These are phyloP conservation scores for Equus quagga DNA, from an alignment of 2,113 vertebrate genomes.

Conservation along the genomic window DNA sequence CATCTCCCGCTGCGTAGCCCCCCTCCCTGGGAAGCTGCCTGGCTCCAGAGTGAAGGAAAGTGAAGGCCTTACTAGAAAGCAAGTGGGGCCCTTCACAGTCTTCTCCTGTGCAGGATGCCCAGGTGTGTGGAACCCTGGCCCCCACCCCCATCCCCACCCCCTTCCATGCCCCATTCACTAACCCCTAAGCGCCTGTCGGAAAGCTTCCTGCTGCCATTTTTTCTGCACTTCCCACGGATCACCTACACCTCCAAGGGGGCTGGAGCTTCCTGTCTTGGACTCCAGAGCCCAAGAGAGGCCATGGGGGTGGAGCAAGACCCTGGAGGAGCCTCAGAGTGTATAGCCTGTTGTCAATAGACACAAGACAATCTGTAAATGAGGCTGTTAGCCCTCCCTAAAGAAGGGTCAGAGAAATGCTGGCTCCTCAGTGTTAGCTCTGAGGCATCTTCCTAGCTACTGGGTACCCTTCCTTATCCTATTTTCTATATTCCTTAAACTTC, in stretches of 20 bases:
- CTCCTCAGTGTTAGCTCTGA: neutral
- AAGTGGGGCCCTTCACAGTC: neutral
- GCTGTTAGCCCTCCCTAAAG: neutral
- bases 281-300: neutral
- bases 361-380: neutral
- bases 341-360: neutral
- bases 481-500: neutral
- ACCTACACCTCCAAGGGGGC: neutral
- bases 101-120: neutral
- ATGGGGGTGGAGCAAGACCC: too few relatives aligned
- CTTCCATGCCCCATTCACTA: neutral
- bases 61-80: neutral
- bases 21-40: neutral
- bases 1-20: neutral
- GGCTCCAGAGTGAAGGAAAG: constrained; percentile 7
- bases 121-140: neutral
- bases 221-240: neutral
- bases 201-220: neutral
- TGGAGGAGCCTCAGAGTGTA: neutral
- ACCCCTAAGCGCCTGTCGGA: neutral
- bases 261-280: neutral
- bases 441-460: neutral
- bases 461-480: neutral
- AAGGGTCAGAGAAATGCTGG: neutral
- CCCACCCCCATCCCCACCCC: too few relatives aligned